Base-by-base conservation (phyloP, 1,140 invertebrate genomes). In the Pygmarrhopalites habei region DNA sequence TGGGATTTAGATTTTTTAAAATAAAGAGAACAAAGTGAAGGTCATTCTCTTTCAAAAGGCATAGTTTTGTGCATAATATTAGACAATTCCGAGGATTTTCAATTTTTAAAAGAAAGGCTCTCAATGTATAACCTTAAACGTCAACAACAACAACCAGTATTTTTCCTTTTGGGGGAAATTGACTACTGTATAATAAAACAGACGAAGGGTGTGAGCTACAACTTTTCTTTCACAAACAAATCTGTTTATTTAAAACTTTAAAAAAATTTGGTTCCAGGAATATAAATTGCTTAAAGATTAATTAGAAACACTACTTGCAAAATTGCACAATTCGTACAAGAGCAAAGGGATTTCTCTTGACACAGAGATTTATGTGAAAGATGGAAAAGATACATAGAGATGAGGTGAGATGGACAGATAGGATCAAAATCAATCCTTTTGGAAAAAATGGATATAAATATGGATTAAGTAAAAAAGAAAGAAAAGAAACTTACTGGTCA, bases 401-500 rank as follows among this genome's bases (percentile, higher is more conserved):
- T 10, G 17, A 7, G 25, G n/a, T 12, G 19, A n/a, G 3, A 41
- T 41, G 4, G 15, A 12, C 4, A 12, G 12, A 25, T 39, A 4
- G 3, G 5, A 12, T 35, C 5, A 19, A n/a, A n/a, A n/a, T n/a
- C n/a, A n/a, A n/a, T n/a, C n/a, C n/a, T n/a, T n/a, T 19, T 7
- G 14, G 25, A 32, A 57, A 25, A 17, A 10, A 41, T 21, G 12
- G 14, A 10, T 29, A 14, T 14, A 23, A 4, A 53, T 53, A 26
- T 25, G 4, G 28, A 12, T 23, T 26, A 26, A 10, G 12, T 14
- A 47, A 30, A 28, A 30, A 1, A 47, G 17, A 44, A 5, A 32
- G 39, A 41, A 10, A 12, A 25, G 12, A 29, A n/a, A 35, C 62
- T 49, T 58, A 67, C 68, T 67, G 65, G 39, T 70, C 68, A 35